These are phyloP conservation scores for Pyrochroa serraticornis DNA, from an alignment of 2,888 invertebrate genomes.

Conservation along the genomic window DNA sequence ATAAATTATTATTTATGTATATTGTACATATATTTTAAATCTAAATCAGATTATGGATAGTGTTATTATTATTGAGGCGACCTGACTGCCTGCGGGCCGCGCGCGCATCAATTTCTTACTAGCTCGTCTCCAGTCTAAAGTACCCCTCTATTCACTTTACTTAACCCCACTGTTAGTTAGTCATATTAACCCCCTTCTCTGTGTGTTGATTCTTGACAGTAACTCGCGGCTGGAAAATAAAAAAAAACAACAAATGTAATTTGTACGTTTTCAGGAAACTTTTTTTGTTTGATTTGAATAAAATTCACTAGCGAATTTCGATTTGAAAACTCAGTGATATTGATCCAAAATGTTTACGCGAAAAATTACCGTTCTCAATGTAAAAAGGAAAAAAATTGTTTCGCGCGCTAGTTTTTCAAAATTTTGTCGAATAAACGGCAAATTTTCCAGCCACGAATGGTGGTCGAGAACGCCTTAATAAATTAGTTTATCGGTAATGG, in stretches of 20 bases:
- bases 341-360: too few relatives aligned
- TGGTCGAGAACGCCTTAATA: conserved; percentile 9
- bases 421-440: too few relatives aligned
- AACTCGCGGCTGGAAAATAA: too few relatives aligned
- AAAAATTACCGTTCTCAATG: conserved; percentile 14
- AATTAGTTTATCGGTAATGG: conserved; percentile 29
- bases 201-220: too few relatives aligned
- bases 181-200: conserved; percentile 11
- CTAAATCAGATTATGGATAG: conserved; percentile 48
- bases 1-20: conserved; percentile 54
- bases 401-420: conserved; percentile 7
- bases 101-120: conserved; percentile 37
- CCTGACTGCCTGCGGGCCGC: conserved; percentile 46
- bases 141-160: conserved; percentile 19
- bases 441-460: too few relatives aligned
- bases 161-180: conserved; percentile 27
- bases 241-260: too few relatives aligned
- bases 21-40: conserved; percentile 56
- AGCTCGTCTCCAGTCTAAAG: conserved; percentile 24
- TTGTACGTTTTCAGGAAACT: too few relatives aligned
- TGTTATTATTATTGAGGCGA: conserved; percentile 41
- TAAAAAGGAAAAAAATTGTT: conserved; percentile 18
- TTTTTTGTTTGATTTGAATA: too few relatives aligned
- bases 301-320: too few relatives aligned
- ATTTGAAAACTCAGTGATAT: too few relatives aligned